Base-by-base conservation (phyloP, 1,140 invertebrate species). In the Magallana angulata region DNA sequence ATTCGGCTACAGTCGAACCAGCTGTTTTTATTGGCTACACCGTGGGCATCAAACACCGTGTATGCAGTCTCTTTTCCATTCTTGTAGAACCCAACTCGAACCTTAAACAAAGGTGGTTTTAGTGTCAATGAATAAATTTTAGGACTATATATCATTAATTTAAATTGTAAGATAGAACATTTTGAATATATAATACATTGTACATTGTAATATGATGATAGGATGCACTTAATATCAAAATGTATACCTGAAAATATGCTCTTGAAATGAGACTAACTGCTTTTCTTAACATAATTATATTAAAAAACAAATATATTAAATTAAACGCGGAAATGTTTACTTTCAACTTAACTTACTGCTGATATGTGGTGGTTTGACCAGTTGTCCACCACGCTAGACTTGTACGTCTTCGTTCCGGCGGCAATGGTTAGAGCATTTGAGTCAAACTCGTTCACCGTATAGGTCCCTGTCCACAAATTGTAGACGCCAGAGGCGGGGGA, bases 391-490 rank as follows among this genome's bases (percentile, higher is more conserved):
- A 89, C 83, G 30, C 64, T 76, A n/a, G 85, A 87, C 59, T 89
- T 89, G 36, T 86, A 68, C 0, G 88, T 62, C 11, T 89, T 89
- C 4, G 88, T 85, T 14, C 88, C 88, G 4, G 88, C 71, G 56
- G 62, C 68, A 48, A 89, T 86, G 18, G 85, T 84, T 24, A 87
- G 30, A 16, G 88, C 88, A 71, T 76, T 82, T 6, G 85, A 3
- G 58, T 89, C 88, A 18, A 64, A 85, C 57, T 89, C 88, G 58
- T 89, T 89, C 11, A 89, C 68, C 9, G 88, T 86, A 68, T 87
- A 89, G 16, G 88, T 89, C 0, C 88, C 88, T 7, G 85, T 81
- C 85, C 85, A 89, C 8, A 89, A 57, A 36, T 84, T 59, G n/a
- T 86, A 81, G 3, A 89, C 64, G 68, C 24, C 30, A 36, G 30